phyloP scores from a whole-genome alignment of 2,113 vertebrate species.

The Oreotrochilus melanogaster region DNA sequence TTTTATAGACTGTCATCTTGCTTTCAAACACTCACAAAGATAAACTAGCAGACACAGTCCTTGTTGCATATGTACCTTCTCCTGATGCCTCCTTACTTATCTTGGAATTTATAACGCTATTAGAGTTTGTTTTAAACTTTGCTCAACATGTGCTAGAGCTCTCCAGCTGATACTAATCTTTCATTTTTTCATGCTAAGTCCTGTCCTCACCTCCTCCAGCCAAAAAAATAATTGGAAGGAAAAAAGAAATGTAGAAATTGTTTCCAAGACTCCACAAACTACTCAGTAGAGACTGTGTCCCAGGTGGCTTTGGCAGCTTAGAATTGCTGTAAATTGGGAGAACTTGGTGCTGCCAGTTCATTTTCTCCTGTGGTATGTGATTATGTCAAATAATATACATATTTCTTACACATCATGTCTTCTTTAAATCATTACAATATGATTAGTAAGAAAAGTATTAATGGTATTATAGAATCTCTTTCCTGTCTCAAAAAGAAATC shows the following conservation, averaged over 20 bases:
- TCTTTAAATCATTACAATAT: not conserved
- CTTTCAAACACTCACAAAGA: conserved; percentile 35
- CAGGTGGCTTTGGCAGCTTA: not conserved
- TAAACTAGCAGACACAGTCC: conserved; percentile 5
- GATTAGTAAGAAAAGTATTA: not conserved
- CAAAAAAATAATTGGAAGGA: not conserved
- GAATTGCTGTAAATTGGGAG: not conserved
- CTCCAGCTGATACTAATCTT: not conserved
- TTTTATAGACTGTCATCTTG: conserved; percentile 28
- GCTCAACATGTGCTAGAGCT: not conserved
- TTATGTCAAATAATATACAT: not conserved
- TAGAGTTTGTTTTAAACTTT: conserved; percentile 11
- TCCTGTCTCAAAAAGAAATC: not conserved
- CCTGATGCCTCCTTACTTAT: conserved; percentile 12
- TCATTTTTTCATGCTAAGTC: not conserved
- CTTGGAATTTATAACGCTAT: conserved; percentile 8
- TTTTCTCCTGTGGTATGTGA: not conserved
- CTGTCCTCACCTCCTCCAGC: not conserved
- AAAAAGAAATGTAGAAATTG: not conserved
- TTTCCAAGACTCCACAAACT: not conserved
- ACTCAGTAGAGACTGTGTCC: not conserved
- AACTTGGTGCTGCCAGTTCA: not conserved
- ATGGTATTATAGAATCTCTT: not conserved
- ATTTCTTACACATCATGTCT: not conserved
- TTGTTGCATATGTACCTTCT: not conserved